Evolutionary conservation across 1,140 invertebrate genomes (phyloP).

Genomic region (Calosoma granatense): DNA sequence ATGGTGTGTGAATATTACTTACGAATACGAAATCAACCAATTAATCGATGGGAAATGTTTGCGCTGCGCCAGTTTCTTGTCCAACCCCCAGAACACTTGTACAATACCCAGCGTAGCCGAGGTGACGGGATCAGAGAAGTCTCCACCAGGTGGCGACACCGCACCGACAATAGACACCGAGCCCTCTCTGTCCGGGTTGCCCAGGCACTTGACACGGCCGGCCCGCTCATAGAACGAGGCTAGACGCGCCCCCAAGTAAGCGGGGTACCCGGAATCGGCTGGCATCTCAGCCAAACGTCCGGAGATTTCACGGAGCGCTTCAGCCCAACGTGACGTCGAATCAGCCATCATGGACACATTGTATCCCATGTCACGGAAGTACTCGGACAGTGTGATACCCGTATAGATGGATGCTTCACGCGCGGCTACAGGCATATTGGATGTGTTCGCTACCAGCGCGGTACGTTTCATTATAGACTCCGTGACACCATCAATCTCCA

Average conservation of each 20-base stretch:
- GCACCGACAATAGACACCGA: slow-evolving; percentile 99
- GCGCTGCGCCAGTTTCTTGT: slow-evolving; percentile 98
- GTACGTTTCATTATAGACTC: slow-evolving; percentile 99
- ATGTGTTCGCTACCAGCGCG: slow-evolving; percentile 97
- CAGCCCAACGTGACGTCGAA: slow-evolving; percentile 99
- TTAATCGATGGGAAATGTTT: slow-evolving; percentile 99
- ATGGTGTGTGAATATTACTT: slow-evolving; percentile 10
- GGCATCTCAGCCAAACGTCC: slow-evolving; percentile 99
- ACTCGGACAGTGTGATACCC: slow-evolving; percentile 96
- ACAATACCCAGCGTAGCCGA: slow-evolving; percentile 98
- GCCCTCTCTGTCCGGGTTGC: slow-evolving; percentile 95
- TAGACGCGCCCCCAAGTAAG: slow-evolving; percentile 93
- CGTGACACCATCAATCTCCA: slow-evolving; percentile 91
- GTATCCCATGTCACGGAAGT: slow-evolving; percentile 99
- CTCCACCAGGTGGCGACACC: slow-evolving; percentile 98
- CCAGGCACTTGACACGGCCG: slow-evolving; percentile 93
- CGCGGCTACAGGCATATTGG: slow-evolving; percentile 99
- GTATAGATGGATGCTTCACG: slow-evolving; percentile 99
- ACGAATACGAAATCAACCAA: slow-evolving; percentile 97
- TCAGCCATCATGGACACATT: slow-evolving; percentile 99
- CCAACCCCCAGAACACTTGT: slow-evolving; percentile 99
- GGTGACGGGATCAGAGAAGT: slow-evolving; percentile 99
- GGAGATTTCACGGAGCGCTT: slow-evolving; percentile 99
- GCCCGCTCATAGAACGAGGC: slow-evolving; percentile 99
- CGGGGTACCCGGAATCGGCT: slow-evolving; percentile 98